These are phyloP conservation scores for Rhamnusium bicolor DNA, from an alignment of 2,888 invertebrate species.

Conservation along the genomic window DNA sequence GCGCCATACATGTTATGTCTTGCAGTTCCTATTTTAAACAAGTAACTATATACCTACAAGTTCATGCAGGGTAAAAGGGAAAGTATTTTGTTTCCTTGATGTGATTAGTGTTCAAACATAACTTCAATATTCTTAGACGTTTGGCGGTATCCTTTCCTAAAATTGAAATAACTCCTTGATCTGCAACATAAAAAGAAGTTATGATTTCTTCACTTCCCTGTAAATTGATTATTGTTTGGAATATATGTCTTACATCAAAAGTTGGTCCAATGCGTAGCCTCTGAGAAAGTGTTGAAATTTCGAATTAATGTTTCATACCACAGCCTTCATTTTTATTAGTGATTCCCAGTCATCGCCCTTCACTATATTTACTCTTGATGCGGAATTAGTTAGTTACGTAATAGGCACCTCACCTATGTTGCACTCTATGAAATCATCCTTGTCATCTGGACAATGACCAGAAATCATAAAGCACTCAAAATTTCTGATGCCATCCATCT, in stretches of 20 bases:
- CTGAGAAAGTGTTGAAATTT: constrained; percentile 14
- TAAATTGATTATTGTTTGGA: constrained; percentile 37
- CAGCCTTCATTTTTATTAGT: constrained; percentile 15
- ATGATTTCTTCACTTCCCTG: constrained; percentile 28
- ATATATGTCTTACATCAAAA: constrained; percentile 35
- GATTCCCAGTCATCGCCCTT: constrained; percentile 43
- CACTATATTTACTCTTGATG: constrained; percentile 43
- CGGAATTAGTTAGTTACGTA: too few species aligned
- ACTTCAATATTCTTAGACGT: constrained; percentile 38
- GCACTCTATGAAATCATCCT: too few species aligned
- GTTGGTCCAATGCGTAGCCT: constrained; percentile 37
- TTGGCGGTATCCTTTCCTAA: constrained; percentile 44
- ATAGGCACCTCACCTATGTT: too few species aligned
- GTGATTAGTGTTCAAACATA: constrained; percentile 35
- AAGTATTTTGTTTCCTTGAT: too few species aligned
- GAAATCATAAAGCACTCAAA: too few species aligned
- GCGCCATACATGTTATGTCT: too few species aligned
- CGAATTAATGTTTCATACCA: constrained; percentile 37
- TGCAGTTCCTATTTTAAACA: too few species aligned
- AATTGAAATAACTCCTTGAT: constrained; percentile 42
- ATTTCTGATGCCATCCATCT: neutral
- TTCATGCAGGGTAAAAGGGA: too few species aligned
- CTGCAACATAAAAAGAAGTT: constrained; percentile 42
- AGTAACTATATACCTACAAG: too few species aligned
- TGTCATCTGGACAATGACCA: too few species aligned